These are phyloP conservation scores for Variabilichromis moorii DNA, from an alignment of 2,113 vertebrate species.

Conservation along the genomic window DNA sequence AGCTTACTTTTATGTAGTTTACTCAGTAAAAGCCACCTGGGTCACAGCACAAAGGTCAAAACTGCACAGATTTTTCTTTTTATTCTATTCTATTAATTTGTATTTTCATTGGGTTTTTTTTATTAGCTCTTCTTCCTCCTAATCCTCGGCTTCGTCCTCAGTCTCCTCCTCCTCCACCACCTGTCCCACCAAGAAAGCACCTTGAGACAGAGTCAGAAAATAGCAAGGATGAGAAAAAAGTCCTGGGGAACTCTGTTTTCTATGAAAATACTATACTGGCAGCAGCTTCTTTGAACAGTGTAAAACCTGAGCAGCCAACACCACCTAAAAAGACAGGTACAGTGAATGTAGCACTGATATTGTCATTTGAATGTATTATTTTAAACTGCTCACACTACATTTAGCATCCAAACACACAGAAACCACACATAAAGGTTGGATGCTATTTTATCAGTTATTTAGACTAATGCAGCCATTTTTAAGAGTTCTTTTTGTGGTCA, in stretches of 20 bases:
- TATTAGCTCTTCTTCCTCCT: conserved; percentile 64
- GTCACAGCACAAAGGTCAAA: conserved; percentile 21
- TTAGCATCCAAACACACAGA: background rate
- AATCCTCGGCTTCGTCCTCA: conserved; percentile 20
- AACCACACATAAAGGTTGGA: background rate
- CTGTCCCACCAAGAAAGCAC: background rate
- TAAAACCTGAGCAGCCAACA: background rate
- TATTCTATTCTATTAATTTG: background rate
- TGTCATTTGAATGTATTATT: background rate
- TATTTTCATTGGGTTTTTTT: background rate
- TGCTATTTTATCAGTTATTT: background rate
- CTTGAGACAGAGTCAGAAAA: background rate
- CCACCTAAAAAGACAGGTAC: conserved; percentile 37
- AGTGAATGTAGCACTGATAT: background rate
- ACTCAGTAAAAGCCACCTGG: conserved; percentile 14
- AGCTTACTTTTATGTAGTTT: background rate
- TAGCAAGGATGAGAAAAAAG: background rate
- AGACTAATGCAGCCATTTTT: background rate
- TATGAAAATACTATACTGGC: conserved; percentile 14
- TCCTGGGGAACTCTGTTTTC: background rate
- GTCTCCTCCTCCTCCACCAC: background rate
- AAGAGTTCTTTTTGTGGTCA: background rate
- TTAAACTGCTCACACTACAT: background rate
- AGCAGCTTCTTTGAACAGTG: background rate
- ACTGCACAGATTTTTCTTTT: background rate